These are phyloP conservation scores for Latrodectus hesperus DNA, from an alignment of 2,888 invertebrate species.

Conservation along the genomic window DNA sequence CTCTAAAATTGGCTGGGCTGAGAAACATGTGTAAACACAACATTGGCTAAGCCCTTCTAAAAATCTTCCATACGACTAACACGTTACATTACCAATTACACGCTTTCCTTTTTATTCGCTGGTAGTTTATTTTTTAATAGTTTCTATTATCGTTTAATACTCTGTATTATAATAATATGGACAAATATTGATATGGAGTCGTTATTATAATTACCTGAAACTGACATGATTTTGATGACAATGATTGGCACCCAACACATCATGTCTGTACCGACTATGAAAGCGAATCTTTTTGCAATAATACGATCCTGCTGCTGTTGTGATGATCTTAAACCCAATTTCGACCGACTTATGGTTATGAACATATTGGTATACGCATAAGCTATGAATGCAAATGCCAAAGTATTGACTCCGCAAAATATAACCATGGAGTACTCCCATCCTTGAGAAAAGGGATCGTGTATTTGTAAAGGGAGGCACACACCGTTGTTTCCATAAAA, in stretches of 20 bases:
- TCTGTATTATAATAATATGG: too few species aligned
- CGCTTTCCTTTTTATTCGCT: too few species aligned
- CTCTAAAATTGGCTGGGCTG: too few species aligned
- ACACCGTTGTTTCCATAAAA: slow-evolving; percentile 81
- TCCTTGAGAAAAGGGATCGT: slow-evolving; percentile 77
- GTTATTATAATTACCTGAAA: slow-evolving; percentile 76
- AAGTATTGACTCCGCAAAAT: slow-evolving; percentile 78
- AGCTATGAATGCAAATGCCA: slow-evolving; percentile 79
- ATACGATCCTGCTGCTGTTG: slow-evolving; percentile 79
- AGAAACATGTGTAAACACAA: too few species aligned
- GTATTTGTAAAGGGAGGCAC: slow-evolving; percentile 80
- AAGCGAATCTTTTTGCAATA: slow-evolving; percentile 79
- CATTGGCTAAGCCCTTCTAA: too few species aligned
- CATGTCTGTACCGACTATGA: slow-evolving; percentile 80
- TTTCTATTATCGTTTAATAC: too few species aligned
- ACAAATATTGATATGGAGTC: neutral
- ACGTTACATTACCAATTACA: too few species aligned
- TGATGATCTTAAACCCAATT: slow-evolving; percentile 78
- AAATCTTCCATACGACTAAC: too few species aligned
- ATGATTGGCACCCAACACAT: slow-evolving; percentile 81
- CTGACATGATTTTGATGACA: slow-evolving; percentile 78
- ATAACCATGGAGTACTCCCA: slow-evolving; percentile 80
- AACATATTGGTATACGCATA: slow-evolving; percentile 80
- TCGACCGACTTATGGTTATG: slow-evolving; percentile 78
- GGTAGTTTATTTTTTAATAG: too few species aligned